These are phyloP conservation scores for Epicauta chinensis DNA, from an alignment of 1,140 invertebrate species.

Conservation along the genomic window DNA sequence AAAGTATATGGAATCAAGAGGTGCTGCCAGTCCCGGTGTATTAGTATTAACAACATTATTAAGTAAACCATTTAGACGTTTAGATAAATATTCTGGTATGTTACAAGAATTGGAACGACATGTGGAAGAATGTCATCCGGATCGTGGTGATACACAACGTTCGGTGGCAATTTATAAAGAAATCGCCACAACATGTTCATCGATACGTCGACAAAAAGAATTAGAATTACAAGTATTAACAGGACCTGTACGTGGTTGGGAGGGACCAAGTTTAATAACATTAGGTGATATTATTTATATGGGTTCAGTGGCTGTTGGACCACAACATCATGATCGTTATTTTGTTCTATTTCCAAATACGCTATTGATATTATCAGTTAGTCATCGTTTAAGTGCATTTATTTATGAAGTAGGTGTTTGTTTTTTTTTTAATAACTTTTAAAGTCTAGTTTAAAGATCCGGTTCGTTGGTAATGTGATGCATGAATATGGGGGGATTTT, in stretches of 20 bases:
- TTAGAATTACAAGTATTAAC: slow-evolving; percentile 91
- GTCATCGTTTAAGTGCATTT: slow-evolving; percentile 87
- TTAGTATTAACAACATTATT: slow-evolving; percentile 86
- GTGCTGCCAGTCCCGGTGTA: slow-evolving; percentile 75
- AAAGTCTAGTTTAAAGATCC: no score
- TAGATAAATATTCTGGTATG: slow-evolving; percentile 92
- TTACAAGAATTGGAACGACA: slow-evolving; percentile 93
- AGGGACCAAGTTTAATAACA: slow-evolving; percentile 74
- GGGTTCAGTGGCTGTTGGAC: slow-evolving; percentile 79
- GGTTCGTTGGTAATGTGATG: no score
- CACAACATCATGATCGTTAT: slow-evolving; percentile 78
- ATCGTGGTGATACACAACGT: slow-evolving; percentile 92
- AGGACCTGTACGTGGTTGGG: slow-evolving; percentile 89
- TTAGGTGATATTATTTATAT: slow-evolving; percentile 78
- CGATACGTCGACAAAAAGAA: slow-evolving; percentile 89
- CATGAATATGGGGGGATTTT: no score
- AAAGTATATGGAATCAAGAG: slow-evolving; percentile 79
- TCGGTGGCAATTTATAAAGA: slow-evolving; percentile 92
- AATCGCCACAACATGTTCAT: slow-evolving; percentile 72
- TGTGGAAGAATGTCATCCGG: slow-evolving; percentile 90
- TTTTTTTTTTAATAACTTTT: no score
- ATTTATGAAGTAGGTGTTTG: slow-evolving; percentile 82
- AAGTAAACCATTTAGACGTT: slow-evolving; percentile 88
- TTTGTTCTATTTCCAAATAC: slow-evolving; percentile 86
- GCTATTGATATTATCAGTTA: slow-evolving; percentile 85